Evolutionary conservation across 2,888 invertebrate genomes (phyloP).

Genomic region (Rhamnusium bicolor): DNA sequence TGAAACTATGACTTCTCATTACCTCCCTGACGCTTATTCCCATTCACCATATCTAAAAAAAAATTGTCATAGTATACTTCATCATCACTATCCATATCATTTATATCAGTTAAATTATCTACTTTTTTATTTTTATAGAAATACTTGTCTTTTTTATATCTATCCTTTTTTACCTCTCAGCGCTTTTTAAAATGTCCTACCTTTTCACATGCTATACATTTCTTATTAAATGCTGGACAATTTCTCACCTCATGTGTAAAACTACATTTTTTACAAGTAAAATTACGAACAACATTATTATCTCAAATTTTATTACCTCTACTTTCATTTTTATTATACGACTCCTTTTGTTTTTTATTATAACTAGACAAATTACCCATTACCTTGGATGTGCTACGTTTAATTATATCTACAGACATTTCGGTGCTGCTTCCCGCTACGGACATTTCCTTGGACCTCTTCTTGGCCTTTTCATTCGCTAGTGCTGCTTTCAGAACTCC

Average conservation of each 20-base stretch:
- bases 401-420: not conserved
- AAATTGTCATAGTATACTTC: not conserved
- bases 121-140: not conserved
- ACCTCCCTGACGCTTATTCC: not conserved
- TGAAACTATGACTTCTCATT: not conserved
- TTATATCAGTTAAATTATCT: not conserved
- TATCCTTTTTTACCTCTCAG: not conserved
- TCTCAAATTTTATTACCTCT: not conserved
- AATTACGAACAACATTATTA: too few relatives aligned
- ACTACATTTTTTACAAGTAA: not conserved
- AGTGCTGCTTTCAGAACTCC: not conserved
- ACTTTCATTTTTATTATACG: not conserved
- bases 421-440: not conserved
- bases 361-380: not conserved
- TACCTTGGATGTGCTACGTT: not conserved
- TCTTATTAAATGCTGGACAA: not conserved
- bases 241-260: not conserved
- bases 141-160: not conserved
- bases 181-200: not conserved
- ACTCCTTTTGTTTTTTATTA: not conserved
- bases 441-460: not conserved
- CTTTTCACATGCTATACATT: not conserved
- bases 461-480: not conserved
- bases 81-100: not conserved
- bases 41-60: not conserved